Base-by-base conservation (phyloP, 2,797 vertebrate genomes). In the Nyctalus aviator region DNA sequence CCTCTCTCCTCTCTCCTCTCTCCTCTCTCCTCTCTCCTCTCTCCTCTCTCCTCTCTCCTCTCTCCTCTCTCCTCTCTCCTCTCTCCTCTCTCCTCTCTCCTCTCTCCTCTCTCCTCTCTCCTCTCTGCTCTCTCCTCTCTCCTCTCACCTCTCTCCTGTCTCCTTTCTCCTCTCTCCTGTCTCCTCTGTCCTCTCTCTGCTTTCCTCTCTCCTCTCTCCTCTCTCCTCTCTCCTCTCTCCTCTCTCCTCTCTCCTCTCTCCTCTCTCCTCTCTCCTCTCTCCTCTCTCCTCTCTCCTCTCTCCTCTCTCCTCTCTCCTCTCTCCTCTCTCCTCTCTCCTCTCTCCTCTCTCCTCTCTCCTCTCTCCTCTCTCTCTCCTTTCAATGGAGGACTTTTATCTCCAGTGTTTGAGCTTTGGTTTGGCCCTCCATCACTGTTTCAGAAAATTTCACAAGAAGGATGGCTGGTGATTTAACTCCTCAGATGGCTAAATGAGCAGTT, bases 401-500 rank as follows among this genome's bases (percentile, higher is more conserved):
- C 76, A 75, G 64, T 35, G 48, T 68, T 81, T 81, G 72, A 91
- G 72, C 86, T 97, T 89, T 68, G 8, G n/a, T 96, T 93, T 82
- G 32, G 23, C 83, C 55, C 84, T 86, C 46, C 75, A 90, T 82
- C 87, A 73, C 68, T 94, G 95, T 59, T 59, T 55, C 6, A 94
- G 84, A 96, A 96, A 50, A 81, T 72, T 82, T 95, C 12, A 3
- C 30, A 7, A 78, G 68, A 87, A 55, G 75, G 73, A 57, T 17
- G 77, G 25, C 27, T 64, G 30, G 57, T 53, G 94, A 72, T 55
- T 50, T 57, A 73, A 15, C 30, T 92, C 27, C 48, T 44, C 75
- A 76, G 37, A 75, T 72, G 9, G 93, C 83, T 64, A 91, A 89
- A 32, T 91, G 84, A 89, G 41, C 93, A 92, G 57, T 88, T 93